Evolutionary conservation across 2,797 vertebrate species (phyloP), one percentile per base, ranked within the genome.

Genomic region (Malurus splendens): DNA sequence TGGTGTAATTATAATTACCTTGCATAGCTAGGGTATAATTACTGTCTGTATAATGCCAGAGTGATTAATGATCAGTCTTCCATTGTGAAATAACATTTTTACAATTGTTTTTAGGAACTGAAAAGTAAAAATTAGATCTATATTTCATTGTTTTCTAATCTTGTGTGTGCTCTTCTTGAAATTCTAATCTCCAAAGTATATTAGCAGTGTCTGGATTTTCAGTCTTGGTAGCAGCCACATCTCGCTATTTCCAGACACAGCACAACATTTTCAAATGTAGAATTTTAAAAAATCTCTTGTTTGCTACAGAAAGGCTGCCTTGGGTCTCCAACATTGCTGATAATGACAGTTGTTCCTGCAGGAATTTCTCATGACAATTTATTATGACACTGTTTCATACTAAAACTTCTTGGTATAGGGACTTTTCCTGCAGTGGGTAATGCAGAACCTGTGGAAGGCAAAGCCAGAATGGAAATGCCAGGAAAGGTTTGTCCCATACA

Each of bases 11-110:
- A 48, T 14, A 52, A 79, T 82, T 86, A 55, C 11, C 12, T 82
- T 55, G 18, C 55, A 61, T 44, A 75, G 25, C 23, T 59, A 73
- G 42, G 18, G 27, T 76, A 38, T 70, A 70, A 86, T 84, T 88
- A 32, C 24, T 73, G 20, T 62, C 64, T 73, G 30, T 54, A n/a
- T 66, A 61, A 80, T 41, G 84, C 14, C 81, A 55, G 89, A 70
- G 27, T 56, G 50, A 77, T 52, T 71, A 81, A 85, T 72, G 16
- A n/a, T 78, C 84, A 78, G 81, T 78, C 66, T 83, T 88, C 59
- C 23, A 12, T 76, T 59, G 22, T 45, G 52, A 83, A 90, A 82
- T 55, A 75, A 32, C 13, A 38, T 81, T 81, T 87, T 86, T 78
- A 75, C 25, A 62, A 52, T 32, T 1, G 2, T 3, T 81, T 81